Conservation (phyloP, 1,140 invertebrate species). For the Brachionus sp. region DNA sequence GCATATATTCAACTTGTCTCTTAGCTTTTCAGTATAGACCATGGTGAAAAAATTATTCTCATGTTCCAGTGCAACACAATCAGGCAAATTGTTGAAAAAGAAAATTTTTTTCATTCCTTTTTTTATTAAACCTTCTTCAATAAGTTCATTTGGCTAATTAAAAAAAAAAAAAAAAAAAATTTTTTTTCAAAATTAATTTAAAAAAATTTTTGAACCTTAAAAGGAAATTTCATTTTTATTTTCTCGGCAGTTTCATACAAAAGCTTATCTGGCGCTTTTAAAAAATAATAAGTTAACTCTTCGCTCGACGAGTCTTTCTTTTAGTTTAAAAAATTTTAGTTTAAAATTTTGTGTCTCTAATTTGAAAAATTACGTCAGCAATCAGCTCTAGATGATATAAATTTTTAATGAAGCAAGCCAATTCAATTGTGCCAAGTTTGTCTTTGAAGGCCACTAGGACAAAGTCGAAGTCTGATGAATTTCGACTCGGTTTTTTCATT, state of each 20-base stretch:
- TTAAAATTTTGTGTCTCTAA: neutral
- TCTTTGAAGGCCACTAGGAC: neutral
- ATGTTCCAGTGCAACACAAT: neutral
- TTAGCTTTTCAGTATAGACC: neutral
- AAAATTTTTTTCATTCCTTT: neutral
- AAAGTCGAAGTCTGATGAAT: neutral
- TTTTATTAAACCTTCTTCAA: neutral
- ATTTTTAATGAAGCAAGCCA: slow-evolving; percentile 13
- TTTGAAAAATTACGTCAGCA: neutral
- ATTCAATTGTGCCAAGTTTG: neutral
- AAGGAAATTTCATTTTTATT: slow-evolving; percentile 28
- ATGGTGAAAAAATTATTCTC: slow-evolving; percentile 1
- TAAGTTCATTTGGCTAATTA: slow-evolving; percentile 14
- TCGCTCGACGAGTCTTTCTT: neutral
- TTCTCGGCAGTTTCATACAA: slow-evolving; percentile 35
- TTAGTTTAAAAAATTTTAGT: neutral
- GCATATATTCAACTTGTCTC: neutral
- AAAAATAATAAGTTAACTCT: neutral
- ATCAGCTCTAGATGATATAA: neutral
- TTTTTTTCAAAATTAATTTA: too few relatives aligned
- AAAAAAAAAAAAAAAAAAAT: neutral
- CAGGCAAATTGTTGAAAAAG: neutral
- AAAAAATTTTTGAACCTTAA: too few relatives aligned
- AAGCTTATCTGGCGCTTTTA: slow-evolving; percentile 11
- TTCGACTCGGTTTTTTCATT: neutral